Evolutionary conservation across 2,888 invertebrate genomes (phyloP).

Genomic region (Caenorhabditis macrosperma): DNA sequence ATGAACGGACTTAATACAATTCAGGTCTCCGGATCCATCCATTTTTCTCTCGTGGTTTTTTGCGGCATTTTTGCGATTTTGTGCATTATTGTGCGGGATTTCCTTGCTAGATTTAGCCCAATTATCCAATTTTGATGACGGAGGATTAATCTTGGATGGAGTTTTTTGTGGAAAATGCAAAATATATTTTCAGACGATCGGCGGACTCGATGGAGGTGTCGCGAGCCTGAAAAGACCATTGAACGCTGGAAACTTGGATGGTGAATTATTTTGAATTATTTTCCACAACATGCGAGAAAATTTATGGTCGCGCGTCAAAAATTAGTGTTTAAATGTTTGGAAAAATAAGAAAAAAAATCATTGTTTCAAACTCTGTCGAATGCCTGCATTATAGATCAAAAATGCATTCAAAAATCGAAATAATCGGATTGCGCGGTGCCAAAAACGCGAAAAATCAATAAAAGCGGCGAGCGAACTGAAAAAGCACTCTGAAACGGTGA

Average conservation of each 20-base stretch:
- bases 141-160: constrained; percentile 5
- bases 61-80: background rate
- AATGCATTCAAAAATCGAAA: too few species aligned
- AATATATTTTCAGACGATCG: constrained; percentile 23
- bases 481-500: constrained; percentile 19
- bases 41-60: background rate
- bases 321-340: background rate
- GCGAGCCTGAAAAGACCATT: constrained; percentile 31
- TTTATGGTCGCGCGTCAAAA: too few species aligned
- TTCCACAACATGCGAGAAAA: too few species aligned
- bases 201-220: constrained; percentile 23
- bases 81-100: background rate
- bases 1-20: constrained; percentile 46
- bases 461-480: background rate
- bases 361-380: too few species aligned
- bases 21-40: constrained; percentile 34
- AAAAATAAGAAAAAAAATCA: background rate
- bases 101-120: background rate
- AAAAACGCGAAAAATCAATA: background rate
- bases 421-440: background rate
- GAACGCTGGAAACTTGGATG: constrained; percentile 28
- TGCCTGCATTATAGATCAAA: too few species aligned
- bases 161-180: background rate
- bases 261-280: constrained; percentile 3
- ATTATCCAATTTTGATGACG: background rate